phyloP scores from a whole-genome alignment of 2,113 vertebrate genomes.

The Tachysurus vachellii region DNA sequence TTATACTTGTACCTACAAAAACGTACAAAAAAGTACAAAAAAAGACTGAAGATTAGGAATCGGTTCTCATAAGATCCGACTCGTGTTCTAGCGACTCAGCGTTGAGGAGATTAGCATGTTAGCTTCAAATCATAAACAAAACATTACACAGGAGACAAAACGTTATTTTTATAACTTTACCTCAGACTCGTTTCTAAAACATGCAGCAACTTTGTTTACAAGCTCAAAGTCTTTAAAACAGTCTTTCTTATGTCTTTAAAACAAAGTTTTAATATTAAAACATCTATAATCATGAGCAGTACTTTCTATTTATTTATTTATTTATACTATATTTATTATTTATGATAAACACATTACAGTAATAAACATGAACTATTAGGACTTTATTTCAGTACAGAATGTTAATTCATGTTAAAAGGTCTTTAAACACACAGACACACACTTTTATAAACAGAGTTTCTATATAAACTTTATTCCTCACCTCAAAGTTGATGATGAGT shows the following conservation, averaged over 20 bases:
- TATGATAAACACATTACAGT: too few relatives aligned
- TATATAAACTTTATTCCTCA: conserved; percentile 53
- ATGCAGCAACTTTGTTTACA: not conserved
- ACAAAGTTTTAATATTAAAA: too few relatives aligned
- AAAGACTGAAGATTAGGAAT: too few relatives aligned
- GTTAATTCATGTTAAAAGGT: too few relatives aligned
- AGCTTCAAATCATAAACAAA: not conserved
- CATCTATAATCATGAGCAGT: not conserved
- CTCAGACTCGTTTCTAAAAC: not conserved
- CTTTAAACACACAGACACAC: too few relatives aligned
- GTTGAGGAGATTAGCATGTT: not conserved
- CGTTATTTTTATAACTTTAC: not conserved
- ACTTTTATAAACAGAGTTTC: not conserved
- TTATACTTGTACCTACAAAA: not conserved
- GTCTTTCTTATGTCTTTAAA: too few relatives aligned
- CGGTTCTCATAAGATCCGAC: not conserved
- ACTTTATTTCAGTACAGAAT: not conserved
- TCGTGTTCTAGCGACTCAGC: not conserved
- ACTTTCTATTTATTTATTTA: too few relatives aligned
- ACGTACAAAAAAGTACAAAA: not conserved
- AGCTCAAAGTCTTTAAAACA: too few relatives aligned
- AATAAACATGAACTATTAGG: too few relatives aligned
- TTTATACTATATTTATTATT: too few relatives aligned
- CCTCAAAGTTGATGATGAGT: conserved; percentile 87
- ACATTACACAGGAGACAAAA: too few relatives aligned